Evolutionary conservation across 2,888 invertebrate genomes (phyloP), one percentile per base, ranked within the genome.

Genomic region (Oscheius myriophilus): DNA sequence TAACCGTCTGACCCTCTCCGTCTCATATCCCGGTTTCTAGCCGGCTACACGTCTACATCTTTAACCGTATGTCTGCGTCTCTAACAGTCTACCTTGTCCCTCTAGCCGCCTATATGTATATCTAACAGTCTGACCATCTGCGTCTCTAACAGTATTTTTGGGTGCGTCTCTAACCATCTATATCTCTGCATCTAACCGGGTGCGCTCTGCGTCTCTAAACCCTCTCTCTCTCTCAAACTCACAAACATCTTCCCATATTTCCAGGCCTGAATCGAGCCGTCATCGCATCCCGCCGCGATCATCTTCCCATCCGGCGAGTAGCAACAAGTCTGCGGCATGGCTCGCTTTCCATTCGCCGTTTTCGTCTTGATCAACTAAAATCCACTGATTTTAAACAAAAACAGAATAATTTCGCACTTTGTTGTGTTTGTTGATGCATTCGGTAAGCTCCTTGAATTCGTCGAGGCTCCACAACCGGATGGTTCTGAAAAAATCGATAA

Each of bases 241-340:
- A 90, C 96, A 85, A 92, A 94, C 86, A 92, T 92, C 86, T 92
- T 93, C 39, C 95, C 90, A 61, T 94, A 92, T 86, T 98, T 97
- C 97, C 98, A 98, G 89, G 96, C 92, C 87, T 97, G 97, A 64
- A 96, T 91, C 0, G 94, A 94, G 0, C 98, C 98, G 88, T 99
- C 98, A 53, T 91, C 91, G 86, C 97, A 96, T 0, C 93, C 97
- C 68, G 93, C 93, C 0, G 93, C 93, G 4, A 97, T 92, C 0
- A 93, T 91, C 91, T 91, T 84, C 9, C 83, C 85, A 66, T 85
- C 85, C 9, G 77, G 74, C 2, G 83, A 83, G 55, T 80, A 86
- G 51, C 79, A 75, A 53, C 84, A 84, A 0, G 75, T 70, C 57
- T 80, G 81, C 6, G 85, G 84, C 65, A 77, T 78, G 12, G 81